Evolutionary conservation across 2,888 invertebrate genomes (phyloP), one percentile per base, ranked within the genome.

Genomic region (Netelia inedita): DNA sequence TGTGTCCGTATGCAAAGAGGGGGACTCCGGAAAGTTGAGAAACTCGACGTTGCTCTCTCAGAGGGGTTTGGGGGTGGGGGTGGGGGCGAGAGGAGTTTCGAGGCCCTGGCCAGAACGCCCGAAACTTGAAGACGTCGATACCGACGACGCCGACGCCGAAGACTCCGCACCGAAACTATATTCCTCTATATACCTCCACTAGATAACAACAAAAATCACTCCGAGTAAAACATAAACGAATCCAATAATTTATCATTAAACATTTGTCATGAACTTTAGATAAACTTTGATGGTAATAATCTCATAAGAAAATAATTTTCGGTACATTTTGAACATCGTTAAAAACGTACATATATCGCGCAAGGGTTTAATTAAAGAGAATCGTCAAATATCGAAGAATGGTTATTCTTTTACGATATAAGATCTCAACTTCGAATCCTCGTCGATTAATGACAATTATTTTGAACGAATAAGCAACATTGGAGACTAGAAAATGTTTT

Each of bases 51-150:
- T 81, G 79, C 71, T 72, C 65, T 46, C 46, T 65, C 79, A 50
- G 65, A 65, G 57, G 5, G 41, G 85, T 55, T 28, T 16, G 10
- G 16, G 16, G 16, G 35, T 5, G 6, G 35, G 35, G 8, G 35
- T 16, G 72, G 78, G 65, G 53, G 69, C 69, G 59, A 66, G 73
- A 57, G 79, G 68, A 72, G 63, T 63, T 72, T 74, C 75, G 75
- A 61, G 84, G 73, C 73, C 80, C 84, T 75, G 84, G 79, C 73
- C 79, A 72, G 43, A 82, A 35, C 79, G 57, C 79, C 80, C 78
- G 74, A 82, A 69, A 90, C 90, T 91, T 89, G 87, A 91, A 90
- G 91, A 91, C 90, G 90, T 90, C 90, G 88, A 90, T 90, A 90
- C 85, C 87, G 86, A 82, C 86, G 81, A 87, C 88, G 88, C 86